Percentiles rank a stretch among this genome's conserved stretches.
Conservation (phyloP, 2,113 vertebrate species). For the Nibea albiflora region DNA sequence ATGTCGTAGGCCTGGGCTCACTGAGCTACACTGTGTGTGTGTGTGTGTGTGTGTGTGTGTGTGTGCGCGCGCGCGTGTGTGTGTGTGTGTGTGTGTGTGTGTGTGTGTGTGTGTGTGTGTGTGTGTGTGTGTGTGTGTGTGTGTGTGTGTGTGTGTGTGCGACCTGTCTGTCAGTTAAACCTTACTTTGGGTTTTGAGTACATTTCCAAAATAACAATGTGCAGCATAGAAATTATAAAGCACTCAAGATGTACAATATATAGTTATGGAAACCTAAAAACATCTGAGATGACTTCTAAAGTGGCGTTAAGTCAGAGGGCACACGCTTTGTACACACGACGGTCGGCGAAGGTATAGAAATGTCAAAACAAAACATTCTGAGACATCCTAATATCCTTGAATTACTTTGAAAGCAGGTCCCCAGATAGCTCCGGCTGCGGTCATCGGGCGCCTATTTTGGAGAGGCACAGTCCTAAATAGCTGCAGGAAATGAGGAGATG, state of each 20-base stretch:
- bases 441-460: slow-evolving; percentile 73
- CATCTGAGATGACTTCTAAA: slow-evolving; percentile 79
- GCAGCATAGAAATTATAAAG: slow-evolving; percentile 87
- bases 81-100: slow-evolving; percentile 56
- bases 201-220: slow-evolving; percentile 88
- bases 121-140: slow-evolving; percentile 42
- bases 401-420: slow-evolving; percentile 76
- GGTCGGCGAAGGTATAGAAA: slow-evolving; percentile 69
- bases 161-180: slow-evolving; percentile 85
- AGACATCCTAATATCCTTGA: slow-evolving; percentile 80
- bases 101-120: slow-evolving; percentile 50
- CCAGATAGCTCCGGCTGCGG: slow-evolving; percentile 76
- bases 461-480: slow-evolving; percentile 77
- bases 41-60: slow-evolving; percentile 52
- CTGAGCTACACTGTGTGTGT: slow-evolving; percentile 44
- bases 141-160: slow-evolving; percentile 38
- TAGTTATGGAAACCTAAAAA: slow-evolving; percentile 84
- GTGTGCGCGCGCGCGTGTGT: slow-evolving; percentile 39
- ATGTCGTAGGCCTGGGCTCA: slow-evolving; percentile 76
- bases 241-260: slow-evolving; percentile 85
- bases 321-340: slow-evolving; percentile 66
- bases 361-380: slow-evolving; percentile 82
- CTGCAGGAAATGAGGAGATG: slow-evolving; percentile 84
- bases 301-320: slow-evolving; percentile 79
- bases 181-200: slow-evolving; percentile 86